These are phyloP conservation scores for Platycercus adscitus DNA, from an alignment of 2,113 vertebrate genomes.

Conservation along the genomic window DNA sequence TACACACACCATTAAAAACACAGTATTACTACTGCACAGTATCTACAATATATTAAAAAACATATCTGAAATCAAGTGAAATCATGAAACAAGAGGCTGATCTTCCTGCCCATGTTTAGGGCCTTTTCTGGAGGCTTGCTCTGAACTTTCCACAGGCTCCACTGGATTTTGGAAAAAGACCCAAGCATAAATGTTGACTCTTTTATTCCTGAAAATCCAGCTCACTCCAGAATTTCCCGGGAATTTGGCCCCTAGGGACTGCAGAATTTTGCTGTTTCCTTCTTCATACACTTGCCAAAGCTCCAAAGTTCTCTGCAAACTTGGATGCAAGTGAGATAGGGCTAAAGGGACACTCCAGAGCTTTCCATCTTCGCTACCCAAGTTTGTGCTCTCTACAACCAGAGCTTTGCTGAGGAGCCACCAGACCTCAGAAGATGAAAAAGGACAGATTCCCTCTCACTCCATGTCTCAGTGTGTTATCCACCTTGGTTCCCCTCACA, in stretches of 20 bases:
- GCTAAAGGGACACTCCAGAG: neutral
- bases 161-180: neutral
- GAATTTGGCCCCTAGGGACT: neutral
- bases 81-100: neutral
- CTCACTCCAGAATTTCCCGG: neutral
- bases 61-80: neutral
- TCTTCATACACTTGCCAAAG: neutral
- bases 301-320: neutral
- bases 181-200: neutral
- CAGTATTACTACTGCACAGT: neutral
- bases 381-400: neutral
- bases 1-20: neutral
- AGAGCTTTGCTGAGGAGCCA: neutral
- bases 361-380: neutral
- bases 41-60: neutral
- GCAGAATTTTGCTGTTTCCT: neutral
- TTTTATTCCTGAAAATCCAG: neutral
- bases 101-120: neutral
- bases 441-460: neutral
- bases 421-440: neutral
- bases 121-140: neutral
- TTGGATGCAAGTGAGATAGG: rapidly evolving
- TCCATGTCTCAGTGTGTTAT: rapidly evolving
- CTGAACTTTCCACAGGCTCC: neutral
- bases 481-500: neutral